phyloP scores from a whole-genome alignment of 2,888 invertebrate genomes.

The Yponomeuta evonymella region DNA sequence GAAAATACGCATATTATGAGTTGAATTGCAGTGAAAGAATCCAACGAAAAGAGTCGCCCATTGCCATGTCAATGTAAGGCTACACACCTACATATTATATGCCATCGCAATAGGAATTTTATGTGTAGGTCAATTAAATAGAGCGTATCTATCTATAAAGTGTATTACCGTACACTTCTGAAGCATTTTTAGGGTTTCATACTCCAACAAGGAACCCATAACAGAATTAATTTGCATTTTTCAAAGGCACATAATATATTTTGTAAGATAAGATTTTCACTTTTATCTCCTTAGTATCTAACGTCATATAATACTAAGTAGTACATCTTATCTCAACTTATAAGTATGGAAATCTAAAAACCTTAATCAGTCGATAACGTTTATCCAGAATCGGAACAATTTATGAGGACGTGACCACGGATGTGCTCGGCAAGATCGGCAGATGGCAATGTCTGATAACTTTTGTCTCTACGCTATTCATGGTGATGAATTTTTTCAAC shows the following conservation, averaged over 20 bases:
- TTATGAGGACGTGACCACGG: slow-evolving; percentile 63
- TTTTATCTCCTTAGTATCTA: too few species aligned
- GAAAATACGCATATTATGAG: not conserved
- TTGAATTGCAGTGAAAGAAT: not conserved
- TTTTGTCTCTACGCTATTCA: slow-evolving; percentile 41
- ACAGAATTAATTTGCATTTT: too few species aligned
- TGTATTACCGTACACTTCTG: not conserved
- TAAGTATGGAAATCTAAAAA: too few species aligned
- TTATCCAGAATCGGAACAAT: slow-evolving; percentile 56
- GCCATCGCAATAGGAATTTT: not conserved
- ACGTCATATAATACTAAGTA: too few species aligned
- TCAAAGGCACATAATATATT: too few species aligned
- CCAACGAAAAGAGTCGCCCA: not conserved
- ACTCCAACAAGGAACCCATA: too few species aligned
- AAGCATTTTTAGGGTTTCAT: too few species aligned
- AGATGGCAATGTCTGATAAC: slow-evolving; percentile 65
- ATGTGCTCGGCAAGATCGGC: slow-evolving; percentile 58
- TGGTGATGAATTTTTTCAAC: slow-evolving; percentile 47
- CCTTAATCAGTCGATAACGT: too few species aligned
- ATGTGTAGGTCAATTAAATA: not conserved
- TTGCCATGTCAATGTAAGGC: not conserved
- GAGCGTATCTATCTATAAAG: not conserved
- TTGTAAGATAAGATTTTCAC: too few species aligned
- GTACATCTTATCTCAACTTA: too few species aligned
- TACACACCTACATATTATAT: not conserved